phyloP scores from a whole-genome alignment of 2,797 vertebrate genomes.

The Liparis tanakae region DNA sequence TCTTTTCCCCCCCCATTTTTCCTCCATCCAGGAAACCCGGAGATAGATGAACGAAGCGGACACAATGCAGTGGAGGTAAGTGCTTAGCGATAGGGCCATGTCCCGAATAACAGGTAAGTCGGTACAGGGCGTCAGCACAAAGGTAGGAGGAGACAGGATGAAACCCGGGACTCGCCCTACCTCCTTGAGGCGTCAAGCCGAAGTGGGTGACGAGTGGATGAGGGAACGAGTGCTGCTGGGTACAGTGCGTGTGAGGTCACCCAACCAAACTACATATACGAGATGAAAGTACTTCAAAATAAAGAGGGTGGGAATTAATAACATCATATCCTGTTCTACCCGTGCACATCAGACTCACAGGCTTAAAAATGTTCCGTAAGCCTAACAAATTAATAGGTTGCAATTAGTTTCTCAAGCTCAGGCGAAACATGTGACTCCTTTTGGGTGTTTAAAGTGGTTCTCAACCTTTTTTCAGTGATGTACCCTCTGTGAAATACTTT shows the following conservation, averaged over 20 bases:
- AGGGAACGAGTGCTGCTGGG: slow-evolving; percentile 48
- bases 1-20: slow-evolving; percentile 1
- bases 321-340: slow-evolving; percentile 23
- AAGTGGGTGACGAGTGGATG: slow-evolving; percentile 57
- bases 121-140: slow-evolving; percentile 32
- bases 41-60: slow-evolving; percentile 86
- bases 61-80: slow-evolving; percentile 97
- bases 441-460: slow-evolving; percentile 22
- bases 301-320: slow-evolving; percentile 28
- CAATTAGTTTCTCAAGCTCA: slow-evolving; percentile 53
- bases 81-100: slow-evolving; percentile 75
- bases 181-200: slow-evolving; percentile 45
- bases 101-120: slow-evolving; percentile 82
- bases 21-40: slow-evolving; percentile 89
- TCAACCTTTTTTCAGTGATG: too few relatives aligned
- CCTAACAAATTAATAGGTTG: slow-evolving; percentile 34
- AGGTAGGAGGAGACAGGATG: slow-evolving; percentile 49
- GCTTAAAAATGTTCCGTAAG: slow-evolving; percentile 32
- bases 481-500: too few relatives aligned
- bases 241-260: slow-evolving; percentile 53
- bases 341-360: slow-evolving; percentile 14
- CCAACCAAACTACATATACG: slow-evolving; percentile 38
- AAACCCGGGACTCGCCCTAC: slow-evolving; percentile 30
- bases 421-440: slow-evolving; percentile 39
- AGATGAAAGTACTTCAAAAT: slow-evolving; percentile 33